Conservation (phyloP, 2,113 vertebrate genomes). For the Pao palembangensis region DNA sequence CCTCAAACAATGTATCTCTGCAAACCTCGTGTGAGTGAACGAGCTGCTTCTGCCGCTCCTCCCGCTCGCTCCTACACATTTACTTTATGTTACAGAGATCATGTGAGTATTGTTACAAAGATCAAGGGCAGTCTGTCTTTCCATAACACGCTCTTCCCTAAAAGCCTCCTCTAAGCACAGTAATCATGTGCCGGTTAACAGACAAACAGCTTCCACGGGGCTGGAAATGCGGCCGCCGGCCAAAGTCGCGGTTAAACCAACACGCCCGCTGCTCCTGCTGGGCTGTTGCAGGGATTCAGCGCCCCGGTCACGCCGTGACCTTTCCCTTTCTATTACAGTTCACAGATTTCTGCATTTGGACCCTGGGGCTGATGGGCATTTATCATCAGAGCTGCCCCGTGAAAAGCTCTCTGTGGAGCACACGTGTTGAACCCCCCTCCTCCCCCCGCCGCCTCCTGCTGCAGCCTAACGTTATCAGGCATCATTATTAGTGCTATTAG, state of each 20-base stretch:
- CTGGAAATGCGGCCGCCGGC: constrained; percentile 55
- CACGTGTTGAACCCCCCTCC: constrained; percentile 12
- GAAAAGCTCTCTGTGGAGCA: not conserved
- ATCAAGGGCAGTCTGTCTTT: not conserved
- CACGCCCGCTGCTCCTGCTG: constrained; percentile 34
- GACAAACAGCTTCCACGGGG: constrained; percentile 24
- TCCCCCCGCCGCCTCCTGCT: constrained; percentile 23
- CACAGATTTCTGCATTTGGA: constrained; percentile 31
- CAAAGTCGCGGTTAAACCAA: constrained; percentile 34
- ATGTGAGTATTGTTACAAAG: constrained; percentile 1
- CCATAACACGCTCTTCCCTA: not conserved
- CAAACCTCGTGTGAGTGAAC: not conserved
- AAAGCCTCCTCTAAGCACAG: constrained; percentile 18
- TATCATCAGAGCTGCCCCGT: constrained; percentile 31
- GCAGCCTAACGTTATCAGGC: constrained; percentile 39
- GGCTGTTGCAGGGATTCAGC: constrained; percentile 37
- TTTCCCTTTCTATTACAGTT: constrained; percentile 53
- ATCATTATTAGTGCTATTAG: constrained; percentile 57
- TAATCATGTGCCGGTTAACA: too few species aligned
- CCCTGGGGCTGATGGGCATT: constrained; percentile 41
- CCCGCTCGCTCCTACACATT: not conserved
- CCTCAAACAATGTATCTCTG: constrained; percentile 4
- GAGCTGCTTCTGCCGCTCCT: not conserved
- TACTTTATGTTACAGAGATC: not conserved
- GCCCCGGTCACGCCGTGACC: constrained; percentile 59